These are phyloP conservation scores for Trissolcus brochymenae DNA, from an alignment of 2,888 invertebrate species.

Conservation along the genomic window DNA sequence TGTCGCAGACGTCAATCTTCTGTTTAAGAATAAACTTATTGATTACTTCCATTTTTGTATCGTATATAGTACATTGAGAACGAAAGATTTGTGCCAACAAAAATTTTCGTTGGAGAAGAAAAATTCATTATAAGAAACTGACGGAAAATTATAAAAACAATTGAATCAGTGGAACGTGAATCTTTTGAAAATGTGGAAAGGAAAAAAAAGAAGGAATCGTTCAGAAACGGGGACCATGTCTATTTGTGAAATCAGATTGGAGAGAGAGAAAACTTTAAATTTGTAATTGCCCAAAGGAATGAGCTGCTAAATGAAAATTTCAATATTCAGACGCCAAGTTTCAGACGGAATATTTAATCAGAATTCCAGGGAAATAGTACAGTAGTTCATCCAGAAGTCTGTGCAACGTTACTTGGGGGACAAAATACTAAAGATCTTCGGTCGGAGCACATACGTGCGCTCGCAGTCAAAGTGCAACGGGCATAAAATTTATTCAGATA, in stretches of 20 bases:
- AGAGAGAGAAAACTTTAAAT: too few species aligned
- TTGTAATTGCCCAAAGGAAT: too few species aligned
- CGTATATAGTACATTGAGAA: too few species aligned
- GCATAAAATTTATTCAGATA: conserved; percentile 39
- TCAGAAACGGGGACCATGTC: too few species aligned
- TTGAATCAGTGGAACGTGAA: too few species aligned
- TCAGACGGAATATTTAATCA: conserved; percentile 30
- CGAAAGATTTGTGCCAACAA: too few species aligned
- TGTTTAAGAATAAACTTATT: conserved; percentile 33
- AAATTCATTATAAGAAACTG: too few species aligned
- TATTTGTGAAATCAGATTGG: too few species aligned
- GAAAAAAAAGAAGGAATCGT: too few species aligned
- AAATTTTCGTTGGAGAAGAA: too few species aligned
- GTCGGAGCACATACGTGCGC: conserved; percentile 23
- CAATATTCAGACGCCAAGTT: conserved; percentile 16
- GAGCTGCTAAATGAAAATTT: conserved; percentile 17
- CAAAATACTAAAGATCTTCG: conserved; percentile 34
- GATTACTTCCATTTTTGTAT: conserved; percentile 21
- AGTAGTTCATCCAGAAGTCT: conserved; percentile 29
- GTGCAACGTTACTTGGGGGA: conserved; percentile 18
- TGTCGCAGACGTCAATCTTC: conserved; percentile 52
- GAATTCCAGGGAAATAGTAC: conserved; percentile 31
- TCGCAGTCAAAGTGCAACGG: conserved; percentile 20
- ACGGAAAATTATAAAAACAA: too few species aligned
- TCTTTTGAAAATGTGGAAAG: too few species aligned